A percentile compares a stretch with the other conserved stretches of the same genome.
phyloP scores from a whole-genome alignment of 2,888 invertebrate genomes.

The Tanypteryx hageni region DNA sequence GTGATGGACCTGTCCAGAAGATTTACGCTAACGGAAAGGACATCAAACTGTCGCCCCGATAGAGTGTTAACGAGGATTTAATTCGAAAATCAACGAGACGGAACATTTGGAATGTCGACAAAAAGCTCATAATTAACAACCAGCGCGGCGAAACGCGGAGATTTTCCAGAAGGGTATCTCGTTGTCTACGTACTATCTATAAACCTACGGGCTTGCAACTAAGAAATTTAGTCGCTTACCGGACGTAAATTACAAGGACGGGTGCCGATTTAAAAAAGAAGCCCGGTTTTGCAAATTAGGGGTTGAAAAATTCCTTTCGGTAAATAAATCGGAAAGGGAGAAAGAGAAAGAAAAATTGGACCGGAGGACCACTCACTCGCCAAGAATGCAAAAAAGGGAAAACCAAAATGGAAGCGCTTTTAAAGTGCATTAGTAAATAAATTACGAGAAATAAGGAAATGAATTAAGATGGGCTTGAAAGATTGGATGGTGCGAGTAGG shows the following conservation, averaged over 20 bases:
- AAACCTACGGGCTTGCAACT: too few species aligned
- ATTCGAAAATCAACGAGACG: too few species aligned
- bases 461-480: not conserved
- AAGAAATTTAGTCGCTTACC: not conserved
- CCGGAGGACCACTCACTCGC: not conserved
- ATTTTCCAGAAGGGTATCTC: too few species aligned
- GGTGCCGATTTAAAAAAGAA: not conserved
- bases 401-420: not conserved
- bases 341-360: not conserved
- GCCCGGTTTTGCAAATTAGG: not conserved
- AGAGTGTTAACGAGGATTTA: too few species aligned
- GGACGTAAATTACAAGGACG: not conserved
- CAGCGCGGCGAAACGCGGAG: too few species aligned
- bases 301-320: not conserved
- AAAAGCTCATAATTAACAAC: too few species aligned
- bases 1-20: too few species aligned
- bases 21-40: too few species aligned
- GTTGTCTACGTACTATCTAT: too few species aligned
- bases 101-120: too few species aligned
- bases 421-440: conserved; percentile 8
- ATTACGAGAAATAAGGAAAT: not conserved
- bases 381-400: not conserved
- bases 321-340: not conserved
- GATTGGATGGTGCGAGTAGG: not conserved
- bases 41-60: too few species aligned